Evolutionary conservation across 2,113 vertebrate species (phyloP).

Genomic region (Piliocolobus tephrosceles): DNA sequence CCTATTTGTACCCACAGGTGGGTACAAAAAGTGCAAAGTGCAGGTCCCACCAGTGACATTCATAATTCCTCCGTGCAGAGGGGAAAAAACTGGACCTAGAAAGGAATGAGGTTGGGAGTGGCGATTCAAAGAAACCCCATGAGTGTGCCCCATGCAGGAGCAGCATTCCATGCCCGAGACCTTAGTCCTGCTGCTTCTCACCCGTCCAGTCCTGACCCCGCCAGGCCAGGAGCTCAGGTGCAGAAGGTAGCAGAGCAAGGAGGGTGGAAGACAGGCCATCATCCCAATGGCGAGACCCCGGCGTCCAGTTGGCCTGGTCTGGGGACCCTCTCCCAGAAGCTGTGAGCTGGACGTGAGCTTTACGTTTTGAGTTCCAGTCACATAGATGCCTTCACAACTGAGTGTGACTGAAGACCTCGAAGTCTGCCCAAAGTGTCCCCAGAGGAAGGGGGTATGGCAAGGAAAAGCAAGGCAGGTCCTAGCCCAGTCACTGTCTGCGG

Average conservation of each 20-base stretch:
- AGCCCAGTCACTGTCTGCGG: too few relatives aligned
- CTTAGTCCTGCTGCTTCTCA: not conserved
- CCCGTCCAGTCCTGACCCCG: too few relatives aligned
- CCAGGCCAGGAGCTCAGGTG: not conserved
- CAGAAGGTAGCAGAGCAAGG: too few relatives aligned
- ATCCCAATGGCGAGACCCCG: not conserved
- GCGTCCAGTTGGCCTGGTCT: not conserved
- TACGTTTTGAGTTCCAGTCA: not conserved
- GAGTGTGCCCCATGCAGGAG: accelerated
- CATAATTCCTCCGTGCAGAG: not conserved
- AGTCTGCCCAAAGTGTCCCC: not conserved
- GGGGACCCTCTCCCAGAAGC: not conserved
- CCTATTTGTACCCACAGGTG: accelerated
- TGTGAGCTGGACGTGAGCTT: too few relatives aligned
- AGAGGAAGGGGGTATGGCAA: not conserved
- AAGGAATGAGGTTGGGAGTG: not conserved
- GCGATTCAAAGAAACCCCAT: accelerated
- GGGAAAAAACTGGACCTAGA: not conserved
- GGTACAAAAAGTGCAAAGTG: accelerated
- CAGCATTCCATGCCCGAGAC: accelerated
- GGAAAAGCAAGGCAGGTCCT: not conserved
- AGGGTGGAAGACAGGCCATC: too few relatives aligned
- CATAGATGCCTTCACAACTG: not conserved
- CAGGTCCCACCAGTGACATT: not conserved
- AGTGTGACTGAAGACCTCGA: too few relatives aligned